Evolutionary conservation across 35 echinoderm and acorn worm genomes (phyloP).

Genomic region (Chiridota heheva): DNA sequence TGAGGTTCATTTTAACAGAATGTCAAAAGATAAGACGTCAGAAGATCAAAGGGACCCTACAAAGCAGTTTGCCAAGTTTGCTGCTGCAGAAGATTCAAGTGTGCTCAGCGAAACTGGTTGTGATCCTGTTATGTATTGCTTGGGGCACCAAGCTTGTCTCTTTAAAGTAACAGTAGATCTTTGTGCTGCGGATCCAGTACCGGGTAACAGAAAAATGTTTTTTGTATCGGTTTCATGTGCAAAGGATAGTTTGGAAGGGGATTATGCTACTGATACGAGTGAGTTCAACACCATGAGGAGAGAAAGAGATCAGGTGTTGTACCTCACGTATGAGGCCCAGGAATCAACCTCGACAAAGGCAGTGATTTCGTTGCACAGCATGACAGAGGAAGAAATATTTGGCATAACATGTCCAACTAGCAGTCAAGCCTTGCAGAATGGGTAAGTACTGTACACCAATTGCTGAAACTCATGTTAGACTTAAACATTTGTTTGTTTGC

Average conservation of each 20-base stretch:
- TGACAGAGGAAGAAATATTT: conserved; percentile 89
- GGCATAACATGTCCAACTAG: conserved; percentile 63
- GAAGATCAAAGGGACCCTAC: background rate
- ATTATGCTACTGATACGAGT: conserved; percentile 34
- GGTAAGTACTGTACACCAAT: conserved; percentile 60
- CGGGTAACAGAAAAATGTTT: conserved; percentile 88
- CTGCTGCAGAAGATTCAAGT: conserved; percentile 32
- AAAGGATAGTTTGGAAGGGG: conserved; percentile 71
- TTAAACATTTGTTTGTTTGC: background rate
- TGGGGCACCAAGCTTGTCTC: conserved; percentile 93
- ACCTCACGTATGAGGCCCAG: conserved; percentile 59
- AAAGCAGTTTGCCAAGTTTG: conserved; percentile 38
- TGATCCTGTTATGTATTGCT: conserved; percentile 85
- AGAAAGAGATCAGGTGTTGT: conserved; percentile 64
- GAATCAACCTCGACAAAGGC: conserved; percentile 46
- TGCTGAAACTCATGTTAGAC: background rate
- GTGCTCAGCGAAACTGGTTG: conserved; percentile 79
- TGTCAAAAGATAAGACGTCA: conserved; percentile 10
- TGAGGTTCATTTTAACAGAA: conserved; percentile 18
- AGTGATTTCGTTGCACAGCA: conserved; percentile 41
- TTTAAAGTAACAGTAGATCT: conserved; percentile 96
- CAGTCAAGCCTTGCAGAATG: conserved; percentile 60
- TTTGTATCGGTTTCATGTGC: conserved; percentile 75
- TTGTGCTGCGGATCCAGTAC: conserved; percentile 81
- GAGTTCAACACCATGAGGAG: conserved; percentile 45